phyloP scores from a whole-genome alignment of 2,797 vertebrate genomes.

The Chaunax sp. region DNA sequence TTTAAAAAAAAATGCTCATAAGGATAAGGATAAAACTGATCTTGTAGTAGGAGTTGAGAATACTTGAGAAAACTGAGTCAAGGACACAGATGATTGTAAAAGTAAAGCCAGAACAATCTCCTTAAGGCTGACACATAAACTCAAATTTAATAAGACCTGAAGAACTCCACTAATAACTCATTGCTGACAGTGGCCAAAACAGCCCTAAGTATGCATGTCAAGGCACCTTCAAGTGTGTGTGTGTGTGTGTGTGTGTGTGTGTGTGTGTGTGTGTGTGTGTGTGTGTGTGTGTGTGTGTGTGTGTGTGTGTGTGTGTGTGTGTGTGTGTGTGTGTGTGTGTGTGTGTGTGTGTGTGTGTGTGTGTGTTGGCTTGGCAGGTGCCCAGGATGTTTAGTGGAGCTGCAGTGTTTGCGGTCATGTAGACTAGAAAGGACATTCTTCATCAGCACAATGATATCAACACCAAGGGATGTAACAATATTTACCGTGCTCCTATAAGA shows the following conservation, averaged over 20 bases:
- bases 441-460: constrained; percentile 26
- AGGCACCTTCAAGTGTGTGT: constrained; percentile 37
- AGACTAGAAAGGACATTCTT: constrained; percentile 55
- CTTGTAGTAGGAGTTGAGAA: background rate
- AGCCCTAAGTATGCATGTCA: constrained; percentile 46
- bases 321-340: constrained; percentile 12
- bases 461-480: constrained; percentile 11
- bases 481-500: constrained; percentile 12
- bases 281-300: constrained; percentile 10
- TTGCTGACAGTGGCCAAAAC: constrained; percentile 58
- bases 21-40: background rate
- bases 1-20: background rate
- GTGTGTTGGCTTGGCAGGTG: constrained; percentile 45
- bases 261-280: constrained; percentile 15
- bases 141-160: constrained; percentile 51
- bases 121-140: constrained; percentile 31
- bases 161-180: constrained; percentile 46
- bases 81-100: constrained; percentile 25
- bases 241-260: constrained; percentile 8
- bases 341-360: constrained; percentile 13
- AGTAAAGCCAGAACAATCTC: constrained; percentile 28
- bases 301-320: constrained; percentile 2
- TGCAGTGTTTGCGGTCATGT: constrained; percentile 65
- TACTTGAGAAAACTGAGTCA: constrained; percentile 10
- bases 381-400: constrained; percentile 59